phyloP scores from a whole-genome alignment of 1,140 invertebrate species.

The Parapsyche elsis region DNA sequence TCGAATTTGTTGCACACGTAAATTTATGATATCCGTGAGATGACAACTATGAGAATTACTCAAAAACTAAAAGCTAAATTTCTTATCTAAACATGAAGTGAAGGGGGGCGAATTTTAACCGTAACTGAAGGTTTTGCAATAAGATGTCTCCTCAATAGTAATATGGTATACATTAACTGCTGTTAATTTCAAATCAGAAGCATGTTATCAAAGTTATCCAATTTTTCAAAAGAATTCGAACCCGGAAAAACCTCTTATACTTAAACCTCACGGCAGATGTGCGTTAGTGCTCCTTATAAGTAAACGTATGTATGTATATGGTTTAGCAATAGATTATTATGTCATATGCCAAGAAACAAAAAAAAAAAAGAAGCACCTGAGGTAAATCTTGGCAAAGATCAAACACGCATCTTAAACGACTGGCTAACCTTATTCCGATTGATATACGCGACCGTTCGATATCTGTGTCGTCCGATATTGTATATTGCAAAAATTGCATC shows the following conservation, averaged over 20 bases:
- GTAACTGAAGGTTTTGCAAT: too few species aligned
- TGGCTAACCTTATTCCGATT: too few species aligned
- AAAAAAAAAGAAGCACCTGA: neutral
- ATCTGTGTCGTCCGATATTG: too few species aligned
- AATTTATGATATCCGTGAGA: slow-evolving; percentile 4
- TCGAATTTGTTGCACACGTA: neutral
- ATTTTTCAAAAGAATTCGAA: neutral
- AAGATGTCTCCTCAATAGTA: too few species aligned
- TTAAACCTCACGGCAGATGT: neutral
- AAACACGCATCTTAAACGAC: too few species aligned
- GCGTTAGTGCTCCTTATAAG: neutral
- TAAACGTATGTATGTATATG: neutral
- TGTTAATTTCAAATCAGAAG: too few species aligned
- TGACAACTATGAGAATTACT: neutral
- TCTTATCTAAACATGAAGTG: too few species aligned
- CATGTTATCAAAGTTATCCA: neutral
- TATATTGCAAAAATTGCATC: too few species aligned
- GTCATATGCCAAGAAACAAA: neutral
- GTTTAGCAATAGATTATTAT: neutral
- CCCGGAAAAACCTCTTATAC: neutral
- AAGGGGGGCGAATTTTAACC: too few species aligned
- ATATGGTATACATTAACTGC: neutral
- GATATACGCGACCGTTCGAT: too few species aligned
- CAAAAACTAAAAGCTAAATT: too few species aligned
- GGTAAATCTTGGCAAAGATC: too few species aligned